Conservation (phyloP, 53 echinoderm and acorn worm genomes). For the Paelopatides confundens region DNA sequence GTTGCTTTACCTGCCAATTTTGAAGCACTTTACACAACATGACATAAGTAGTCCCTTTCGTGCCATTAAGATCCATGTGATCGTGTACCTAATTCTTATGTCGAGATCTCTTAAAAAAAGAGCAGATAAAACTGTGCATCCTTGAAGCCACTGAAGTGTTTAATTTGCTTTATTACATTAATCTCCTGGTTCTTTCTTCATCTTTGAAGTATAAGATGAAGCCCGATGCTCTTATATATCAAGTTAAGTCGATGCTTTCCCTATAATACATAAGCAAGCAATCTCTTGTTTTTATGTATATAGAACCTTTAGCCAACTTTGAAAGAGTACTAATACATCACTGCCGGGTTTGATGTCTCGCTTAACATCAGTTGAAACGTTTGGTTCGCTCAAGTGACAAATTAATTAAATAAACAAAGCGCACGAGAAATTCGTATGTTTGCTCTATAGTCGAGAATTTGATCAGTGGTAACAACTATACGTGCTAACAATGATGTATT, state of each 20-base stretch:
- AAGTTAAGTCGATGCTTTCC: too few species aligned
- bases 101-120: not conserved
- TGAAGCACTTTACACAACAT: not conserved
- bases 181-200: not conserved
- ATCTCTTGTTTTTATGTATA: not conserved
- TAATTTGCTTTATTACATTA: conserved; percentile 25
- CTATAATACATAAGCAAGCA: too few species aligned
- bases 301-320: conserved; percentile 22
- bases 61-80: not conserved
- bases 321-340: conserved; percentile 3
- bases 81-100: not conserved
- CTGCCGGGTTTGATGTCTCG: not conserved
- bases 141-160: conserved; percentile 31
- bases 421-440: not conserved
- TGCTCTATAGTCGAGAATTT: conserved; percentile 31
- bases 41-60: not conserved
- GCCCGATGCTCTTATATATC: too few species aligned
- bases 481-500: conserved; percentile 33
- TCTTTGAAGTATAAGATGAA: too few species aligned
- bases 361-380: not conserved
- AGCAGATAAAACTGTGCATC: not conserved
- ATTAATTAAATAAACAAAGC: conserved; percentile 43
- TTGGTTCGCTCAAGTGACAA: conserved; percentile 30
- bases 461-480: conserved; percentile 27
- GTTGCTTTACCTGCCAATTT: not conserved